These are phyloP conservation scores for Leptinotarsa defecta DNA, from an alignment of 1,140 invertebrate species.

Conservation along the genomic window DNA sequence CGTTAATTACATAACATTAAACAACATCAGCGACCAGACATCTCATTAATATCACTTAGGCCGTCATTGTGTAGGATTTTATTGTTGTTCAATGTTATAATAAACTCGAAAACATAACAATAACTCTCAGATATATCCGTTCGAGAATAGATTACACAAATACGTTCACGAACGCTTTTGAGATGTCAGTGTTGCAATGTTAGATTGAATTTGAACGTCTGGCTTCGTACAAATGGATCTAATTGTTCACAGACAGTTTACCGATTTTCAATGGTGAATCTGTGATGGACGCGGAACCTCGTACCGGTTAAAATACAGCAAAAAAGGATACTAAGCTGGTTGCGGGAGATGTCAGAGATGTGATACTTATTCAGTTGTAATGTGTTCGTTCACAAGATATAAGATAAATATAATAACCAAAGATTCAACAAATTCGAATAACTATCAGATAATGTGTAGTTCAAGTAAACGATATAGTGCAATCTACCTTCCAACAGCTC, in stretches of 20 bases:
- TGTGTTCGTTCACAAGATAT: too few species aligned
- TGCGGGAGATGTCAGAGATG: background rate
- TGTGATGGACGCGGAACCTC: background rate
- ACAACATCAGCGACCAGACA: background rate
- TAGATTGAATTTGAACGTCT: background rate
- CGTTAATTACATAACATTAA: too few species aligned
- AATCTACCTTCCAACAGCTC: too few species aligned
- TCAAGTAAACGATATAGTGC: too few species aligned
- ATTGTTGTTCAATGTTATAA: background rate
- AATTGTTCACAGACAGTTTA: conserved; percentile 12
- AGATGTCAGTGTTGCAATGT: conserved; percentile 12
- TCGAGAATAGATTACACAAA: background rate
- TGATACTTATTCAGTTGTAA: too few species aligned
- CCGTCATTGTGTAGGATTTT: background rate
- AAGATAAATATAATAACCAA: too few species aligned
- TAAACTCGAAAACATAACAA: background rate
- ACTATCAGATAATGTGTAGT: too few species aligned
- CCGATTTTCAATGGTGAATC: conserved; percentile 7
- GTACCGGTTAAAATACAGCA: background rate
- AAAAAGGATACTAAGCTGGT: background rate
- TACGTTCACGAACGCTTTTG: background rate
- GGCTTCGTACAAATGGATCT: background rate
- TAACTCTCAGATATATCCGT: background rate
- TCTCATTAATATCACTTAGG: conserved; percentile 12
- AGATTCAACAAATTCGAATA: too few species aligned